Evolutionary conservation across 1,140 invertebrate genomes (phyloP), one percentile per base, ranked within the genome.

Genomic region (Drosophila orosa): DNA sequence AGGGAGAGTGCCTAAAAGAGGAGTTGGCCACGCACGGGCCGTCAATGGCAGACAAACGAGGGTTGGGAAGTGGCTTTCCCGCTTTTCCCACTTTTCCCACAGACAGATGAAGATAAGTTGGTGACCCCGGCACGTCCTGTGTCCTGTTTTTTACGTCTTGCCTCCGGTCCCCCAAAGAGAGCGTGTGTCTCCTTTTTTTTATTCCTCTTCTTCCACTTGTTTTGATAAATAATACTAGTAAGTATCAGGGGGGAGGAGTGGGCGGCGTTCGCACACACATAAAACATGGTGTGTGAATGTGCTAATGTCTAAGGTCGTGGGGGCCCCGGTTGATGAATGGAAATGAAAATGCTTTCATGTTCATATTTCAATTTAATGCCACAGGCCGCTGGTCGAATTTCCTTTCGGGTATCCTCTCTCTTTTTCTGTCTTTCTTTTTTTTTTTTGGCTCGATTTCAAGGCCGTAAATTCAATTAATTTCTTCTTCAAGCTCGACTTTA

Each of bases 351-450:
- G 74, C 84, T 89, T 84, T 89, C 69, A 80, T 80, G 65, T 80
- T 84, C 80, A 89, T 84, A 89, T 89, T 90, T 89, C 77, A 89
- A 89, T 84, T 84, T 80, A 61, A 78, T 89, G 42, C 65, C 66
- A 24, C 54, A 40, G 60, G 47, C 47, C 55, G 61, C 31, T 52
- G 61, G 40, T 29, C 44, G 50, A 19, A 74, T 60, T 80, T 84
- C 60, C 67, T 62, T 61, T 59, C 45, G 19, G 48, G 56, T 44
- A 15, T 24, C 22, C 58, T 33, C 17, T 33, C 29, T 6, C 17
- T 15, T 9, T 19, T 19, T 4, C 24, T 50, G n/a, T 13, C n/a
- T 9, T 7, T 63, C 39, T 17, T 19, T 35, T 33, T 17, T 40
- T 69, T 79, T 35, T n/a, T n/a, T n/a, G 63, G 33, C 42, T 13